Evolutionary conservation across 2,888 invertebrate genomes (phyloP).

Genomic region (Ornithoptera priamus): DNA sequence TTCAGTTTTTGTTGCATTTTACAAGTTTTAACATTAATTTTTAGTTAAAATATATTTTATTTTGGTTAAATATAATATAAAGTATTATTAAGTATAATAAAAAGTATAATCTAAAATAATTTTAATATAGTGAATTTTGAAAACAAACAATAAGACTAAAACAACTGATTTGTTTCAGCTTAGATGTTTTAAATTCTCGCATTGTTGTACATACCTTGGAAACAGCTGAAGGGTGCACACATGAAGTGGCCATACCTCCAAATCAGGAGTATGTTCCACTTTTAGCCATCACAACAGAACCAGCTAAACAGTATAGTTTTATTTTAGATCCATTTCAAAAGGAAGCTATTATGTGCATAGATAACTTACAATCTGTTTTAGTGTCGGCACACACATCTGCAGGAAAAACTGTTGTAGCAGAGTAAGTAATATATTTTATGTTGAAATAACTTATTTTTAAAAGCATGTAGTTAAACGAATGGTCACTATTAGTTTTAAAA

Average conservation of each 20-base stretch:
- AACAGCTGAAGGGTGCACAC: slow-evolving; percentile 95
- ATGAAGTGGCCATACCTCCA: slow-evolving; percentile 97
- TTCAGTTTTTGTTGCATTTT: no score
- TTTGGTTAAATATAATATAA: no score
- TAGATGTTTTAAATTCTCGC: slow-evolving; percentile 87
- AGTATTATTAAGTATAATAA: no score
- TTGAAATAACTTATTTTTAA: background rate
- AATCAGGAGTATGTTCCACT: slow-evolving; percentile 87
- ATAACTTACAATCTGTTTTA: slow-evolving; percentile 98
- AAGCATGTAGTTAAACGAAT: background rate
- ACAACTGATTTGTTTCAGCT: slow-evolving; percentile 65
- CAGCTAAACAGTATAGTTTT: slow-evolving; percentile 96
- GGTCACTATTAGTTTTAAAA: background rate
- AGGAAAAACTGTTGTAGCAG: slow-evolving; percentile 99
- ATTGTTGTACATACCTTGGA: slow-evolving; percentile 94
- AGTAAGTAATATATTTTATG: slow-evolving; percentile 82
- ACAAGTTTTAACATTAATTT: no score
- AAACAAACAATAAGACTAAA: background rate
- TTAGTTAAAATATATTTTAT: no score
- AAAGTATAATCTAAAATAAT: background rate
- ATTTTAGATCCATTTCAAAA: slow-evolving; percentile 98
- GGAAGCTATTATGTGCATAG: slow-evolving; percentile 97
- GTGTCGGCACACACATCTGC: slow-evolving; percentile 99
- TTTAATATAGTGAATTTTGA: background rate
- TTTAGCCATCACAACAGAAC: slow-evolving; percentile 80